Evolutionary conservation across 64 coral and sea anemone genomes (phyloP), one percentile per base, ranked within the genome.

Genomic region (Porites lutea): DNA sequence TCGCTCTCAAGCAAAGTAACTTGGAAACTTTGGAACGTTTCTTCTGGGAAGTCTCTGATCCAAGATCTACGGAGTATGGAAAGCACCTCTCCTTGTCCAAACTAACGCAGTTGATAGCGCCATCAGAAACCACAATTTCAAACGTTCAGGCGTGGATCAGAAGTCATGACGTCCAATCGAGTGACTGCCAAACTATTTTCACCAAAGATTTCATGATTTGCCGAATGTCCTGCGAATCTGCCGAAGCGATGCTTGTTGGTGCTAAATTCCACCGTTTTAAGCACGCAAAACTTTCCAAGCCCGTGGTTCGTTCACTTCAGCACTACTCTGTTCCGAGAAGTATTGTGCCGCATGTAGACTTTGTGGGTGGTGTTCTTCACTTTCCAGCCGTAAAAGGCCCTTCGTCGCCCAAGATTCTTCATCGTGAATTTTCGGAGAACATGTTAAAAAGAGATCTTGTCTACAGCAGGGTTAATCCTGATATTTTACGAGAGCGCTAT

Each of bases 1-100:
- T 99, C 84, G 97, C 97, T 21, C 75, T 99, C n/a, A 99, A 99
- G 64, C 97, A 99, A 72, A 89, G 92, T 62, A 99, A 99, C 22
- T 59, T 99, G 12, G 88, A 87, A 46, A 66, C 71, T 3, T 59
- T 99, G 0, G 97, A 96, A 75, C 12, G 90, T 53, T 6, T 92
- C 21, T 99, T 99, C 79, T 96, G 94, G 97, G 46, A 89, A 52
- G 94, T 99, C 10, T 99, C 97, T 13, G 91, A 99, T 71, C 97
- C 97, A 8, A 67, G 61, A 37, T 86, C 91, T 49, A 22, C 74
- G 18, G 51, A 62, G 19, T 99, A 99, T 63, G 97, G 97, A 13
- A 81, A 93, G 15, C 84, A 99, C 71, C 67, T 93, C 8, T 87
- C 79, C 66, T 21, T 94, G 37, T 55, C 83, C 23, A 67, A 90